Percentiles rank a stretch among this genome's conserved stretches.
These are phyloP conservation scores for Anthopleura sola DNA, from an alignment of 64 coral and sea anemone species.

Conservation along the genomic window DNA sequence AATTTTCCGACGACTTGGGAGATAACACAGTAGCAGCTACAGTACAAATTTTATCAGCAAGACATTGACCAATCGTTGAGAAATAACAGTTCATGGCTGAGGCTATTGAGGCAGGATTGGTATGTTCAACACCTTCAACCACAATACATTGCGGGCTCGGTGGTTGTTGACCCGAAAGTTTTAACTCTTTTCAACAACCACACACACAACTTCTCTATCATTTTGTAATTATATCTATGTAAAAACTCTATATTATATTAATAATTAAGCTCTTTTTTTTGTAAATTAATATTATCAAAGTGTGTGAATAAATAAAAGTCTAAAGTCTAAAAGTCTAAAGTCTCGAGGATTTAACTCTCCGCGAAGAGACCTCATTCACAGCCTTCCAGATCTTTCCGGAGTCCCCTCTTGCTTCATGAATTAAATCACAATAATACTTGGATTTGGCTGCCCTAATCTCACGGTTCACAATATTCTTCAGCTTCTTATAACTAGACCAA, in stretches of 20 bases:
- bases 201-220: no score
- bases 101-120: slow-evolving; percentile 37
- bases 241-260: no score
- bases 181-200: no score
- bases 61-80: slow-evolving; percentile 46
- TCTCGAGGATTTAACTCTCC: not conserved
- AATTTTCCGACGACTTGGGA: slow-evolving; percentile 14
- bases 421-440: slow-evolving; percentile 45
- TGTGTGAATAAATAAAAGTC: no score
- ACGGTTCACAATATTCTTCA: slow-evolving; percentile 33
- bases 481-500: slow-evolving; percentile 38
- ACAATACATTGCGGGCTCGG: not conserved
- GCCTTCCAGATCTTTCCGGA: slow-evolving; percentile 28
- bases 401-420: slow-evolving; percentile 27
- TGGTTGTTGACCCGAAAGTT: no score
- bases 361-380: slow-evolving; percentile 29
- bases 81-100: slow-evolving; percentile 45
- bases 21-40: slow-evolving; percentile 4
- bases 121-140: slow-evolving; percentile 52
- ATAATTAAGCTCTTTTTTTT: no score
- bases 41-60: slow-evolving; percentile 47
- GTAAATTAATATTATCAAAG: no score
- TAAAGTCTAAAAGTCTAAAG: no score
- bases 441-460: slow-evolving; percentile 45
- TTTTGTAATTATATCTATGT: no score